Base-by-base conservation (phyloP, 2,888 invertebrate genomes). In the Timandra comae region DNA sequence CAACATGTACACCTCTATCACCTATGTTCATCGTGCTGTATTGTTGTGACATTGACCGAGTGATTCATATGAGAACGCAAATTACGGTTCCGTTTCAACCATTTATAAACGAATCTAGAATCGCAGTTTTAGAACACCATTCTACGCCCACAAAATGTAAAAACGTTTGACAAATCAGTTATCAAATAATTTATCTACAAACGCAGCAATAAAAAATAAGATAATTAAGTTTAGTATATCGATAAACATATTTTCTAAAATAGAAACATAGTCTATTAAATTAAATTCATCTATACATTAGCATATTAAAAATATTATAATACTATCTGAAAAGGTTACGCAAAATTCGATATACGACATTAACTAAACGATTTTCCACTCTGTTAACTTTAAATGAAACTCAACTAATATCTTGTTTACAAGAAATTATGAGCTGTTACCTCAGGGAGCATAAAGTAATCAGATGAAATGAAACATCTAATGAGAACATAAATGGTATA, bases 401-500 rank as follows among this genome's bases (percentile, higher is more conserved):
- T 56, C 55, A 50, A 57, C 56, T 56, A 63, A 68, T 61, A 68
- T 54, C 40, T 52, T 67, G 67, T 67, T 70, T 67, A 71, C 67
- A 66, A 67, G 68, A 67, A 67, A 68, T 71, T 62, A 73, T 74
- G 75, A 70, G 71, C 52, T 63, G 52, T 50, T 54, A 55, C 52
- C 81, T 65, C 77, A 33, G 80, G 72, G 79, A 75, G 55, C 56
- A 49, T 57, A 63, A 24, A 72, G 63, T 72, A 75, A 80, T 78
- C 67, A 69, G 70, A 74, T 75, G 71, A 74, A 76, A 79, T 77
- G 73, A 78, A 73, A 75, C 72, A 69, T 70, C 67, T 80, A 79
- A 81, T 82, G 76, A 79, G 77, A 79, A 78, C 63, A 73, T 76
- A 79, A 80, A 76, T 78, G 67, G 72, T 66, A 64, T 73, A 67